Evolutionary conservation across 2,888 invertebrate genomes (phyloP), one percentile per base, ranked within the genome.

Genomic region (Noctua pronuba): DNA sequence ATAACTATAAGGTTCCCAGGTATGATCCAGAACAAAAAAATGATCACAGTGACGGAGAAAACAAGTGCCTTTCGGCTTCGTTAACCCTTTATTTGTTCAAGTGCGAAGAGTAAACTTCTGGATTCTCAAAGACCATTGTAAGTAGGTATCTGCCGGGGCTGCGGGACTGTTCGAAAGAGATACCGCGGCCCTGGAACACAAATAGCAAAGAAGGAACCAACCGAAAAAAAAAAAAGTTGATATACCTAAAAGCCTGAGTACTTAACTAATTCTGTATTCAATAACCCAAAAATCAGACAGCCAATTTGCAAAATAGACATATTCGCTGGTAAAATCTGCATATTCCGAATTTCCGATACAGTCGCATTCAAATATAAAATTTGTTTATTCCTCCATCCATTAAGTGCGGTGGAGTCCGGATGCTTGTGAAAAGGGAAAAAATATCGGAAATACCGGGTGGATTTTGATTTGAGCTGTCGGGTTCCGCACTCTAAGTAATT

Each of bases 361-460:
- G 73, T 83, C 80, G n/a, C 41, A 72, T 77, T 80, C 46, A 80
- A 69, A 77, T 71, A 73, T 62, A 74, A 52, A 82, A 72, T 74
- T 52, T 83, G 71, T 77, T 69, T 72, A 83, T 77, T 68, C 41
- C 67, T 11, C 16, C 66, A 46, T 68, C 55, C 73, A 73, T 80
- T 80, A 69, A 69, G 31, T 77, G 76, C 66, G 73, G 74, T 82
- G 70, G 58, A 60, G 24, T 52, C 70, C 73, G 65, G 55, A 77
- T 74, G 68, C 55, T 83, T 74, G 80, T 75, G 55, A 67, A 83
- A 72, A 65, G 65, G 77, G 73, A 28, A 77, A 80, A 74, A 76
- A 73, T 80, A 71, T 80, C n/a, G 44, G 31, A 76, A 65, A 77
- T 71, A 83, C 49, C 13, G 49, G 44, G 6, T 58, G 44, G 52